phyloP scores from a whole-genome alignment of 1,140 invertebrate genomes.

The Drosophila grimshawi region DNA sequence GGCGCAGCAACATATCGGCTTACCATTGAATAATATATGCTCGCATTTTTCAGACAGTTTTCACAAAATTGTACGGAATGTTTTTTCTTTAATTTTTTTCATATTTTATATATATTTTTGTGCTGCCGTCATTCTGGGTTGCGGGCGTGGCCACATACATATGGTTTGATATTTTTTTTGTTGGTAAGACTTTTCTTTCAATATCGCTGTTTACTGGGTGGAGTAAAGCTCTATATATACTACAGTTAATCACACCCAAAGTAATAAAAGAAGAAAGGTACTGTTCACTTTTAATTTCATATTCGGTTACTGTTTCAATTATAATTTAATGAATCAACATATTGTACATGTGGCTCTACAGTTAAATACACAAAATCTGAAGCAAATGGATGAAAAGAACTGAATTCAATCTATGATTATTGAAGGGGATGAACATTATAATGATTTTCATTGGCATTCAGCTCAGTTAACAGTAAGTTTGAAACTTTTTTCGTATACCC shows the following conservation, averaged over 20 bases:
- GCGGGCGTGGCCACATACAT: constrained; percentile 1
- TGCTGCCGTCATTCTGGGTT: constrained; percentile 14
- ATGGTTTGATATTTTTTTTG: background rate
- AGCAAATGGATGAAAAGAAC: too few relatives aligned
- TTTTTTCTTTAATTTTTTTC: constrained; percentile 41
- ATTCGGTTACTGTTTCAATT: background rate
- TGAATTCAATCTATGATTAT: too few relatives aligned
- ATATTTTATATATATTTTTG: constrained; percentile 7
- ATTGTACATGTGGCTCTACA: background rate
- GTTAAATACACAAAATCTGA: background rate
- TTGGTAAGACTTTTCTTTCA: constrained; percentile 9
- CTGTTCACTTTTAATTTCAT: background rate
- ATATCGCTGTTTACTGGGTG: constrained; percentile 3
- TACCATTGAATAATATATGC: constrained; percentile 72
- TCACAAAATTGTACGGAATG: constrained; percentile 61
- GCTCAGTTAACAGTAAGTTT: too few relatives aligned
- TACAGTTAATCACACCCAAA: constrained; percentile 20
- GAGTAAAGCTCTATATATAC: background rate
- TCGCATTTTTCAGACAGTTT: constrained; percentile 77
- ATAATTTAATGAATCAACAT: background rate
- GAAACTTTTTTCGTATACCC: too few relatives aligned
- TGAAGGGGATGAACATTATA: too few relatives aligned
- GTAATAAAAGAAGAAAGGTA: background rate
- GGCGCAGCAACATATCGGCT: constrained; percentile 76
- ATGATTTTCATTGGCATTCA: too few relatives aligned